Percentiles rank a stretch among this genome's conserved stretches.
phyloP scores from a whole-genome alignment of 2,113 vertebrate species.

The Megaceryle maxima region DNA sequence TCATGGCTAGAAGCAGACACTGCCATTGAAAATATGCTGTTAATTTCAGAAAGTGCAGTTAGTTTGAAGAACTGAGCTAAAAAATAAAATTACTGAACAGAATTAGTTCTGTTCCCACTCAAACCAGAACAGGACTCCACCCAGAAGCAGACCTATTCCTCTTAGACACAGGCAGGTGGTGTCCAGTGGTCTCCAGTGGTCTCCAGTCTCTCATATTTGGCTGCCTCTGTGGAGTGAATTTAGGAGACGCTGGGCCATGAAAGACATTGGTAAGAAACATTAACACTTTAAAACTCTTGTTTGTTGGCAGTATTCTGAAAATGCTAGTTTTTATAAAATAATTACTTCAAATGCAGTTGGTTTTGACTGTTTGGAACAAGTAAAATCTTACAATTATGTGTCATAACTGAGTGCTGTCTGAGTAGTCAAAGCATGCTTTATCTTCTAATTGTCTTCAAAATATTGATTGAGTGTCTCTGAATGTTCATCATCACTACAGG shows the following conservation, averaged over 20 bases:
- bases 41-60: too few relatives aligned
- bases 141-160: neutral
- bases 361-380: neutral
- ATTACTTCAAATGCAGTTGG: neutral
- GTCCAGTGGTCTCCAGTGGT: neutral
- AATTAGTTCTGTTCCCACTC: too few relatives aligned
- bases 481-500: neutral
- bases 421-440: constrained; percentile 2
- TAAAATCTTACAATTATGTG: neutral
- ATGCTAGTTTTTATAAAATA: neutral
- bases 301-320: neutral
- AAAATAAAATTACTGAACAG: too few relatives aligned
- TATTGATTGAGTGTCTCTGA: constrained; percentile 43
- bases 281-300: neutral
- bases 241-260: neutral
- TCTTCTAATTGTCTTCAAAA: constrained; percentile 52
- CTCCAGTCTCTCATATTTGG: neutral
- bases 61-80: too few relatives aligned
- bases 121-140: neutral
- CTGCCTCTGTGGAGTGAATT: neutral
- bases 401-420: neutral
- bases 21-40: too few relatives aligned
- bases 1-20: too few relatives aligned
- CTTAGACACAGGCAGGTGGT: neutral
- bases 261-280: neutral